Percentiles rank a stretch among this genome's conserved stretches.
Conservation (phyloP, 2,797 vertebrate genomes). For the Syngnathus acus region DNA sequence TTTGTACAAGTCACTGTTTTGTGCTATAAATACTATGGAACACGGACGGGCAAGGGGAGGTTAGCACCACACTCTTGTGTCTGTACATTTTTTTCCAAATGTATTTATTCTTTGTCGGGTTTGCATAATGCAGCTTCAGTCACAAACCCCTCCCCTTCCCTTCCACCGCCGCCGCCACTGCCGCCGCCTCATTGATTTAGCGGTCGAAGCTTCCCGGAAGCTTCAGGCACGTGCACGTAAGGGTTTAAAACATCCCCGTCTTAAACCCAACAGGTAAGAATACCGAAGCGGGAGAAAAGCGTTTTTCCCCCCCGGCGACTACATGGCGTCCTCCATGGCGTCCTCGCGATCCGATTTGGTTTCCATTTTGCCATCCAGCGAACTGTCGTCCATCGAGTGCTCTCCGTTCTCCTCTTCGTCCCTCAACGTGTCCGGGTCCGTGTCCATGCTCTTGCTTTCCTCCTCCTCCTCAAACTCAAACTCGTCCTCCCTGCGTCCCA, state of each 20-base stretch:
- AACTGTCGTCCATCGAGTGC: constrained; percentile 99
- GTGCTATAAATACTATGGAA: constrained; percentile 99
- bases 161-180: constrained; percentile 51
- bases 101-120: constrained; percentile 69
- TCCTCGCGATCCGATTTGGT: constrained; percentile 99
- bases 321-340: constrained; percentile 93
- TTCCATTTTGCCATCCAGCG: constrained; percentile 97
- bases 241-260: constrained; percentile 81
- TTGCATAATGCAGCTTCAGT: constrained; percentile 99
- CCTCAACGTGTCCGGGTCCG: constrained; percentile 94
- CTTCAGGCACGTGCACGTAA: constrained; percentile 96
- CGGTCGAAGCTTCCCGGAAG: constrained; percentile 86
- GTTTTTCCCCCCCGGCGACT: constrained; percentile 68
- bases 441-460: constrained; percentile 98
- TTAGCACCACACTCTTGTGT: constrained; percentile 99
- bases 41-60: constrained; percentile 93
- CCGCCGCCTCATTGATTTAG: constrained; percentile 31
- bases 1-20: constrained; percentile 99
- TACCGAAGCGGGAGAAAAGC: constrained; percentile 75
- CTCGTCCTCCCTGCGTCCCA: constrained; percentile 85
- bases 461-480: constrained; percentile 93
- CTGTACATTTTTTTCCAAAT: constrained; percentile 91
- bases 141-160: constrained; percentile 70
- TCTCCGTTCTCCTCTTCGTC: constrained; percentile 95
- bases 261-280: constrained; percentile 86